phyloP scores from a whole-genome alignment of 2,113 vertebrate genomes.

The Ochotona princeps region DNA sequence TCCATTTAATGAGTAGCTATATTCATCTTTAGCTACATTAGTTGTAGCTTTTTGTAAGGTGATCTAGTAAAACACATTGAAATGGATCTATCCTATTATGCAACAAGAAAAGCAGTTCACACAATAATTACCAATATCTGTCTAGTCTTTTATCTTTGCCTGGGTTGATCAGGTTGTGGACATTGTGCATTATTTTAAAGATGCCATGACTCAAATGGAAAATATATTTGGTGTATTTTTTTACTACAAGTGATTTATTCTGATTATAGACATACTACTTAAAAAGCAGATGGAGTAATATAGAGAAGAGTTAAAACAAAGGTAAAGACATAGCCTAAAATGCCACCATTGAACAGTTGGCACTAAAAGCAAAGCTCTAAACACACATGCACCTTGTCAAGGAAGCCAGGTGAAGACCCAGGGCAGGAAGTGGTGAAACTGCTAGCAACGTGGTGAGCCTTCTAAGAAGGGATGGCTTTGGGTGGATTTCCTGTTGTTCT shows the following conservation, averaged over 20 bases:
- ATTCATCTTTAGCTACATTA: background rate
- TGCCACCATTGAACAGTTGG: background rate
- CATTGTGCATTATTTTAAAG: background rate
- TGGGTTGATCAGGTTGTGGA: background rate
- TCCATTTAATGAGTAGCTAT: background rate
- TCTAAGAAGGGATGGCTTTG: background rate
- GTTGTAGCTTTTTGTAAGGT: background rate
- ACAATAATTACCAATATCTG: no score
- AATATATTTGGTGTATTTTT: background rate
- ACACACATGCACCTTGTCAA: background rate
- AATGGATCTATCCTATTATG: background rate
- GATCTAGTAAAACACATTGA: background rate
- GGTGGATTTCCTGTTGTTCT: background rate
- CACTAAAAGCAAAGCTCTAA: background rate
- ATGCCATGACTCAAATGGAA: background rate
- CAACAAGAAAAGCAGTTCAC: background rate
- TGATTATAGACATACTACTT: background rate
- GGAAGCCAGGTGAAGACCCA: background rate
- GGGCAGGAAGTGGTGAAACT: background rate
- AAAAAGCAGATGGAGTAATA: background rate
- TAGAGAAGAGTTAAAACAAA: background rate
- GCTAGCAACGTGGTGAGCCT: background rate
- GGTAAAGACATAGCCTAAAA: background rate
- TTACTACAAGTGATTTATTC: background rate
- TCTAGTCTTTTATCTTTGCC: background rate